Conservation (phyloP, 2,113 vertebrate genomes). For the Burhinus oedicnemus region DNA sequence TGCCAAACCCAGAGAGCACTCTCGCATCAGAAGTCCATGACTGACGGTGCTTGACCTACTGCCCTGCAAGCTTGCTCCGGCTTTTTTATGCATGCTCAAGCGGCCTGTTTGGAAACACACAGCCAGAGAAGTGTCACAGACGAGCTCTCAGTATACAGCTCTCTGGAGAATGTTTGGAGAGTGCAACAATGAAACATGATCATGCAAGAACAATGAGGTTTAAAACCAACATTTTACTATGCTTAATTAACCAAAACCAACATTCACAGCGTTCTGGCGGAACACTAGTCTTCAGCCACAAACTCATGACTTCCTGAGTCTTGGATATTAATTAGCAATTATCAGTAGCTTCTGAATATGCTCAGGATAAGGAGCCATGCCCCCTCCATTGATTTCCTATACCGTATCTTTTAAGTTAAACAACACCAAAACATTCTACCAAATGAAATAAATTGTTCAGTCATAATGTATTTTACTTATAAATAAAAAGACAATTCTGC, state of each 20-base stretch:
- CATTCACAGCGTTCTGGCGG: background rate
- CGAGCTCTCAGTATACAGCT: slow-evolving; percentile 37
- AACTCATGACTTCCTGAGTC: background rate
- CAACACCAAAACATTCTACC: background rate
- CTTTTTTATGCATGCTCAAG: background rate
- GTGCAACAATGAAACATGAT: slow-evolving; percentile 1
- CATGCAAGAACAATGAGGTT: slow-evolving; percentile 4
- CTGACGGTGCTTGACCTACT: slow-evolving; percentile 24
- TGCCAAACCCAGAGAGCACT: slow-evolving; percentile 20
- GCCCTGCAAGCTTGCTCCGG: background rate
- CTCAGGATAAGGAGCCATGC: background rate
- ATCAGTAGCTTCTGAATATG: background rate
- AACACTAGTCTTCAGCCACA: background rate
- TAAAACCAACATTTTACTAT: background rate
- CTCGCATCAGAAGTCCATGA: slow-evolving; percentile 16
- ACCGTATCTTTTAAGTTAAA: background rate
- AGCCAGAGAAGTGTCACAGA: slow-evolving; percentile 45
- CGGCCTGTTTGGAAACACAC: background rate
- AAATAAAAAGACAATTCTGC: background rate
- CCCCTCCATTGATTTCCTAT: background rate
- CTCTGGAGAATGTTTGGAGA: slow-evolving; percentile 46
- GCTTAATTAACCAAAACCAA: slow-evolving; percentile 42
- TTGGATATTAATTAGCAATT: background rate
- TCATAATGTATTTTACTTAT: background rate
- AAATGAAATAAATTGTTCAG: background rate